A percentile compares a stretch with the other conserved stretches of the same genome.
Conservation (phyloP, 2,888 invertebrate genomes). For the Polia nebulosa region DNA sequence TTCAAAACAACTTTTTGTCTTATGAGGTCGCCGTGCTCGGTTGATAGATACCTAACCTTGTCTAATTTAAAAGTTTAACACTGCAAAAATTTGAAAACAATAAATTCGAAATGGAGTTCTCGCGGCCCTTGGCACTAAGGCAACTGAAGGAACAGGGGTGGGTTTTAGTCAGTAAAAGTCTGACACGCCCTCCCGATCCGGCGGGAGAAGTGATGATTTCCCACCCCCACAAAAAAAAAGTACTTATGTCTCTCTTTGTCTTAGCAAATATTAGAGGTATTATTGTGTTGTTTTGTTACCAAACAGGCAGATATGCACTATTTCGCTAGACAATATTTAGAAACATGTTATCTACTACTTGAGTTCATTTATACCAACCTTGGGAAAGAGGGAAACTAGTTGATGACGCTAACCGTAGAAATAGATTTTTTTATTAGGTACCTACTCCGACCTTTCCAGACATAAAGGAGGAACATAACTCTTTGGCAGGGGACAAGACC, state of each 20-base stretch:
- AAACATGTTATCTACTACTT: not conserved
- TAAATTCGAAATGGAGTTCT: too few species aligned
- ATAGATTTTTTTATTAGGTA: not conserved
- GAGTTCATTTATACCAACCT: not conserved
- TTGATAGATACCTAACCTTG: not conserved
- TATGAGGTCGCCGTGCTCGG: not conserved
- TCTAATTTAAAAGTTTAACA: not conserved
- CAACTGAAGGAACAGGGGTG: too few species aligned
- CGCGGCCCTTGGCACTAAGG: too few species aligned
- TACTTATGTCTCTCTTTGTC: not conserved
- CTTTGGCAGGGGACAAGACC: slow-evolving; percentile 76
- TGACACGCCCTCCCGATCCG: too few species aligned
- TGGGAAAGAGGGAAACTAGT: not conserved
- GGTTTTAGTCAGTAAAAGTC: too few species aligned
- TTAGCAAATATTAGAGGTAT: not conserved
- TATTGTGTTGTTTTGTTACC: not conserved
- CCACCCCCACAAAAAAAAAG: too few species aligned
- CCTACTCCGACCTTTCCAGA: slow-evolving; percentile 49
- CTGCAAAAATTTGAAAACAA: not conserved
- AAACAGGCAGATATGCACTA: not conserved
- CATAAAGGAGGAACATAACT: slow-evolving; percentile 41
- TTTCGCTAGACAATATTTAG: not conserved
- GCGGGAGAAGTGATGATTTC: too few species aligned
- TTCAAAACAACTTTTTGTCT: not conserved
- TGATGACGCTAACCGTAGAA: not conserved